phyloP scores from a whole-genome alignment of 2,797 vertebrate genomes.

The Astyanax mexicanus region DNA sequence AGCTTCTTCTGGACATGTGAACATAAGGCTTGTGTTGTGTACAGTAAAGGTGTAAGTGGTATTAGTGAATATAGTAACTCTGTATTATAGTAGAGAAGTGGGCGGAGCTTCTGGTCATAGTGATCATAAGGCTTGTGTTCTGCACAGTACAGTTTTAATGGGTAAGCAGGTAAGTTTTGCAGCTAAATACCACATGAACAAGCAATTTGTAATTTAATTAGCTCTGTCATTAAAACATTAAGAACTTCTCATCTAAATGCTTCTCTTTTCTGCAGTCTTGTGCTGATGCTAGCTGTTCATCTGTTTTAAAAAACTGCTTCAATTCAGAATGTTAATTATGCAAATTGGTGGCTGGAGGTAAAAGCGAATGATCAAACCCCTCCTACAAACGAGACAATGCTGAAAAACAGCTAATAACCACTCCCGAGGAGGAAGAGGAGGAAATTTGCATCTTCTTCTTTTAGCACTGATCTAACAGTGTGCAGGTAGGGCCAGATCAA shows the following conservation, averaged over 20 bases:
- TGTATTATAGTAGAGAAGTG: too few species aligned
- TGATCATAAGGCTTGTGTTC: too few species aligned
- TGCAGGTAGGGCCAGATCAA: conserved; percentile 68
- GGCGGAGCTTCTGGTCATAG: too few species aligned
- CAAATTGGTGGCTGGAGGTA: conserved; percentile 77
- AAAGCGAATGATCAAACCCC: conserved; percentile 72
- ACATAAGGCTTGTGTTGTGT: too few species aligned
- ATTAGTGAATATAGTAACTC: too few species aligned
- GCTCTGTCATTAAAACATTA: conserved; percentile 35
- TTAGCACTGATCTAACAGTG: conserved; percentile 59
- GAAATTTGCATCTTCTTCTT: conserved; percentile 74
- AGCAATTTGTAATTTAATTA: conserved; percentile 52
- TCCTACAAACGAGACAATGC: conserved; percentile 72
- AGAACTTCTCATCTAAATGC: conserved; percentile 36
- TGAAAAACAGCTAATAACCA: conserved; percentile 49
- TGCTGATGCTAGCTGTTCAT: conserved; percentile 47
- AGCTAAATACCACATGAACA: conserved; percentile 44
- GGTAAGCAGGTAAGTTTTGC: too few species aligned
- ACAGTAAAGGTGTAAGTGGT: too few species aligned
- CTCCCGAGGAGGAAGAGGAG: conserved; percentile 63
- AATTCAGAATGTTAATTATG: conserved; percentile 76
- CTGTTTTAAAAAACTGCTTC: conserved; percentile 55
- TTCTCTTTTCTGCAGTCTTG: conserved; percentile 32
- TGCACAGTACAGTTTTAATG: too few species aligned
- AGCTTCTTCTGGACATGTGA: too few species aligned